A percentile compares a stretch with the other conserved stretches of the same genome.
Conservation (phyloP, 2,113 vertebrate species). For the Anarhynchus alexandrinus region DNA sequence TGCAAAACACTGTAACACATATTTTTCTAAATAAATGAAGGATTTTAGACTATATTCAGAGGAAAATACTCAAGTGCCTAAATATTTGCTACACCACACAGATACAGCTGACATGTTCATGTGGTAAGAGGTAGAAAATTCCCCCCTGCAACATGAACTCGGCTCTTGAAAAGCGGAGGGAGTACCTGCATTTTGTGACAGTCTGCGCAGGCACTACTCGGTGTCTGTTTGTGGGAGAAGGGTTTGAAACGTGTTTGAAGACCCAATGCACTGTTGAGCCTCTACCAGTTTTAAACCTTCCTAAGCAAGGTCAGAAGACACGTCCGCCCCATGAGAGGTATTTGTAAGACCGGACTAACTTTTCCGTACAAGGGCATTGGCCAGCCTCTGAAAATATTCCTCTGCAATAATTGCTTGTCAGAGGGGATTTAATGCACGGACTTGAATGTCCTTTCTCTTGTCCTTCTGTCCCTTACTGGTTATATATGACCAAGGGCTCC, state of each 20-base stretch:
- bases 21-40: neutral
- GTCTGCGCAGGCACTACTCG: neutral
- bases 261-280: neutral
- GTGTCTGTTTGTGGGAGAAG: neutral
- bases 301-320: neutral
- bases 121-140: neutral
- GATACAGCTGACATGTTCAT: neutral
- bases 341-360: neutral
- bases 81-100: neutral
- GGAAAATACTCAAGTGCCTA: neutral
- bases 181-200: neutral
- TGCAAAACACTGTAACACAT: neutral
- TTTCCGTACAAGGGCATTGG: neutral
- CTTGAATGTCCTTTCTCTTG: neutral
- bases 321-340: neutral
- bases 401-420: neutral
- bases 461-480: neutral
- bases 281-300: neutral
- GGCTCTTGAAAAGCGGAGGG: neutral
- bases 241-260: neutral
- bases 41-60: neutral
- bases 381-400: neutral
- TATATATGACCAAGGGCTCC: neutral
- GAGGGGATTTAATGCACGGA: neutral
- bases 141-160: neutral